A percentile compares a stretch with the other conserved stretches of the same genome.
Conservation (phyloP, 1,140 invertebrate genomes). For the Drosophila repleta region DNA sequence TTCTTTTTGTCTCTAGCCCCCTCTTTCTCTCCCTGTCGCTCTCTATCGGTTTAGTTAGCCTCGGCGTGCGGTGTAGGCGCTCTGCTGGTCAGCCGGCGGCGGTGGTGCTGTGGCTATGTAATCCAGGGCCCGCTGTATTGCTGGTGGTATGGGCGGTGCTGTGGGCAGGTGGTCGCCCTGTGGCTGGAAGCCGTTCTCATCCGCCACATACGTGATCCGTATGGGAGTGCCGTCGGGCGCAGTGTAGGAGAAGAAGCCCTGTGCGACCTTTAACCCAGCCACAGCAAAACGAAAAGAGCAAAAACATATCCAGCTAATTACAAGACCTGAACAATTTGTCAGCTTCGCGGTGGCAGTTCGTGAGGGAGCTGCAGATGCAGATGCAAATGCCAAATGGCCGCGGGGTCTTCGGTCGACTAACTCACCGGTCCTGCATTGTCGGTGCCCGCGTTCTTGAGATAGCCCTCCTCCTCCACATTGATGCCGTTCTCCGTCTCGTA, state of each 20-base stretch:
- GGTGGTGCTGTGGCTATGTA: constrained; percentile 86
- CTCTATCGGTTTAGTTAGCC: constrained; percentile 20
- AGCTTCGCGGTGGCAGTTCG: constrained; percentile 18
- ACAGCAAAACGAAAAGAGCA: constrained; percentile 26
- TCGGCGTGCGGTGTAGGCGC: constrained; percentile 50
- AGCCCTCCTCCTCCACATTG: constrained; percentile 87
- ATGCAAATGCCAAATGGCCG: constrained; percentile 56
- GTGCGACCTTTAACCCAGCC: constrained; percentile 83
- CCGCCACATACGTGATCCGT: constrained; percentile 89
- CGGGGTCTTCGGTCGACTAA: constrained; percentile 22
- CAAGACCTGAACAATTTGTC: constrained; percentile 37
- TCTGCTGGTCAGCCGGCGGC: constrained; percentile 58
- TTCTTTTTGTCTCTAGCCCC: neutral
- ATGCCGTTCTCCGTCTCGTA: constrained; percentile 89
- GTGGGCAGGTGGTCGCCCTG: constrained; percentile 87
- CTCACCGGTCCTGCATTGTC: constrained; percentile 85
- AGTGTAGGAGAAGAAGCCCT: constrained; percentile 89
- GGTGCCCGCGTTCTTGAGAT: constrained; percentile 87
- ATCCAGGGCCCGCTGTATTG: constrained; percentile 87
- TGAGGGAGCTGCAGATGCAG: constrained; percentile 15
- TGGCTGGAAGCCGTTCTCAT: constrained; percentile 90
- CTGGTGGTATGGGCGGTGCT: constrained; percentile 88
- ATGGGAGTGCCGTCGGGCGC: constrained; percentile 90
- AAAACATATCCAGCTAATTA: constrained; percentile 30
- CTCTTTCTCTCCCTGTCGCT: neutral